Evolutionary conservation across 2,888 invertebrate genomes (phyloP).

Genomic region (Ceramica pisi): DNA sequence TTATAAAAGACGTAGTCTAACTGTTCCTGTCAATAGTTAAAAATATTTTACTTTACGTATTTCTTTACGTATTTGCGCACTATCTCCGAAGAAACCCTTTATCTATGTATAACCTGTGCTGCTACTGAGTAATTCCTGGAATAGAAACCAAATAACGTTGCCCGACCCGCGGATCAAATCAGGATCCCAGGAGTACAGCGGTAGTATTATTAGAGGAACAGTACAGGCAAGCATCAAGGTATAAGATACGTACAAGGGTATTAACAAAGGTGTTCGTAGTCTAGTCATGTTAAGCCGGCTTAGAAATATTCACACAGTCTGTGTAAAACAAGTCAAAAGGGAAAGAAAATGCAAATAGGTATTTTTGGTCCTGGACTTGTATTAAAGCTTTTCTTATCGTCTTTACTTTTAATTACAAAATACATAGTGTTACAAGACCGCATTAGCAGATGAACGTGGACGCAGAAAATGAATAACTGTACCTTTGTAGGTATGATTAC

Average conservation of each 20-base stretch:
- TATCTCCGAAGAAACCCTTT: no score
- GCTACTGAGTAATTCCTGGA: background rate
- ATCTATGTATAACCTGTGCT: no score
- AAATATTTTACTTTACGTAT: no score
- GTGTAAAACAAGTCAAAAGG: background rate
- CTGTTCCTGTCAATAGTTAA: no score
- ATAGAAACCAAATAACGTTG: background rate
- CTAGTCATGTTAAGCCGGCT: conserved; percentile 14
- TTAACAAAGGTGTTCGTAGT: background rate
- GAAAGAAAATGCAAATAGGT: conserved; percentile 10
- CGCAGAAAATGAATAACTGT: background rate
- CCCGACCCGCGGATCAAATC: background rate
- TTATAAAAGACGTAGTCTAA: no score
- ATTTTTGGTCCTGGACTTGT: background rate
- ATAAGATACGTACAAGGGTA: background rate
- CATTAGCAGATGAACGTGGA: background rate
- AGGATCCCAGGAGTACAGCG: background rate
- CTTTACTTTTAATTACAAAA: background rate
- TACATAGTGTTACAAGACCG: background rate
- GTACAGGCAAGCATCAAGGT: no score
- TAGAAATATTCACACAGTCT: conserved; percentile 19
- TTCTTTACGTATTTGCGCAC: no score
- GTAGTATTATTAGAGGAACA: no score
- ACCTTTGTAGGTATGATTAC: no score
- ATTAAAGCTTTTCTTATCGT: background rate